Conservation (phyloP, 1,140 invertebrate species). For the Bacillus rossius region DNA sequence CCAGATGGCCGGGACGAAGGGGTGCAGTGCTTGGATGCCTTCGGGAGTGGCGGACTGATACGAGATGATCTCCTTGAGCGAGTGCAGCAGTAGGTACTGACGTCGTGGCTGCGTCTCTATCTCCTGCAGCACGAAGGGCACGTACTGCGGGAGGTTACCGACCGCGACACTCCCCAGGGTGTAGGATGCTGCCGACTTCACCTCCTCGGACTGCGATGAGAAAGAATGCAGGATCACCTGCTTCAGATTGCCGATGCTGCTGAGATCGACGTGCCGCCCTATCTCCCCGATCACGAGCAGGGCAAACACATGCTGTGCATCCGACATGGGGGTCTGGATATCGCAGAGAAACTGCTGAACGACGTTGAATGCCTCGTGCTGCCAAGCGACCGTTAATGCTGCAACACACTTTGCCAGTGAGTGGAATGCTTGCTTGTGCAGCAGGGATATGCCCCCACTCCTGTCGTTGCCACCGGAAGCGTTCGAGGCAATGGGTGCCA, state of each 20-base stretch:
- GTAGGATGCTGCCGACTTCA: conserved; percentile 95
- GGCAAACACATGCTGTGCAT: conserved; percentile 87
- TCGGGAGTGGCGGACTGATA: conserved; percentile 73
- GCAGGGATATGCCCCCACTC: conserved; percentile 35
- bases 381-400: conserved; percentile 76
- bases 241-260: conserved; percentile 64
- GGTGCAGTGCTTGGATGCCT: conserved; percentile 72
- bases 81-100: conserved; percentile 94
- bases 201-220: conserved; percentile 72
- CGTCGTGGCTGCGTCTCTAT: conserved; percentile 90
- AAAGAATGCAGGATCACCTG: conserved; percentile 72
- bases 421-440: conserved; percentile 67
- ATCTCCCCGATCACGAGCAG: conserved; percentile 94
- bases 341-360: conserved; percentile 83
- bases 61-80: conserved; percentile 93
- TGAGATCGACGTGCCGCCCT: conserved; percentile 86
- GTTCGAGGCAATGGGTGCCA: conserved; percentile 49
- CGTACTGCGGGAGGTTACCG: conserved; percentile 88
- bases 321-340: conserved; percentile 62
- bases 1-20: conserved; percentile 88
- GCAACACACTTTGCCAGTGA: conserved; percentile 94
- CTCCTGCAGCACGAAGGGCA: conserved; percentile 92
- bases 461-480: not conserved
- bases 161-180: conserved; percentile 92
- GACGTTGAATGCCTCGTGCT: conserved; percentile 67